Conservation (phyloP, 2,888 invertebrate genomes). For the Chymomyza caudatula region DNA sequence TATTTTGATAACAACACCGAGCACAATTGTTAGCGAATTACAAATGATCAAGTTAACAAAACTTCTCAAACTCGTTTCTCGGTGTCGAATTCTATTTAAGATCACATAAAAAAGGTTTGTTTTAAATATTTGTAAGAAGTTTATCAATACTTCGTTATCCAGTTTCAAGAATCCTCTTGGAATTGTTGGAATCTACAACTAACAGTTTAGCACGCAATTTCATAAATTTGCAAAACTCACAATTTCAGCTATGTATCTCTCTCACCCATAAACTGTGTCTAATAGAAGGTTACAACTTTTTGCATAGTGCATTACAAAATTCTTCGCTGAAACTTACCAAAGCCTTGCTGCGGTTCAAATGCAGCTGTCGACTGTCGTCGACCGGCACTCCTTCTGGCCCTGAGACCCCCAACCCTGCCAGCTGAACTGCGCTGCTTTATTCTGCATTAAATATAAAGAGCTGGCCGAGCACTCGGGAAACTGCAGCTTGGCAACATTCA, state of each 20-base stretch:
- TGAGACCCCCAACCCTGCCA: background rate
- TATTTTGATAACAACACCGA: too few species aligned
- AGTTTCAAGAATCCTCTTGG: too few species aligned
- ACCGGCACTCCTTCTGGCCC: background rate
- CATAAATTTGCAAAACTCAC: background rate
- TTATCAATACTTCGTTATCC: too few species aligned
- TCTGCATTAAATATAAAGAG: background rate
- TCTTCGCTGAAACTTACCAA: conserved; percentile 17
- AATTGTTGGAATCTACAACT: too few species aligned
- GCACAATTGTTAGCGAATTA: too few species aligned
- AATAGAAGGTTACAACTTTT: conserved; percentile 55
- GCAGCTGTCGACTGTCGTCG: conserved; percentile 60
- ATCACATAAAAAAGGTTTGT: too few species aligned
- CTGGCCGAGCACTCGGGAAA: background rate
- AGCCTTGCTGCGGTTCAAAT: conserved; percentile 42
- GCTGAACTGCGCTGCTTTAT: background rate
- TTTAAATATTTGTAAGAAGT: too few species aligned
- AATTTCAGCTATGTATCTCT: background rate
- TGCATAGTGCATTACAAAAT: conserved; percentile 50
- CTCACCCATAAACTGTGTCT: background rate
- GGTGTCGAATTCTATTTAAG: too few species aligned
- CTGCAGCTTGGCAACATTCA: conserved; percentile 60
- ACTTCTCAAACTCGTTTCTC: too few species aligned
- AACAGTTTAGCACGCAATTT: too few species aligned
- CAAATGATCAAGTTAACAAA: too few species aligned